Percentiles rank a stretch among this genome's conserved stretches.
Conservation (phyloP, 2,888 invertebrate genomes). For the Meloe dianella region DNA sequence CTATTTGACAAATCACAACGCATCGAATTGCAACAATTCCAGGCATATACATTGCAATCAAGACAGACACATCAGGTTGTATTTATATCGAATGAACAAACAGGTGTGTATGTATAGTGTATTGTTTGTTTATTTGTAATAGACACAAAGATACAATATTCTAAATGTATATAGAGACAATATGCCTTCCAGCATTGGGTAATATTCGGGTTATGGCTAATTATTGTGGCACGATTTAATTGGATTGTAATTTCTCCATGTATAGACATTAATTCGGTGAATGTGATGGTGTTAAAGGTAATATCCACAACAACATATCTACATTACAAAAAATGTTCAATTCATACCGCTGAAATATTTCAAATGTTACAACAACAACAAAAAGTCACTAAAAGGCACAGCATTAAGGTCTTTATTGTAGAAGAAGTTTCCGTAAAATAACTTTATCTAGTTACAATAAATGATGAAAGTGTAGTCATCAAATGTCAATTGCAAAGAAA, state of each 20-base stretch:
- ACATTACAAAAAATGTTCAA: not conserved
- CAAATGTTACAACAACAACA: not conserved
- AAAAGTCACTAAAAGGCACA: not conserved
- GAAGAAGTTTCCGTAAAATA: not conserved
- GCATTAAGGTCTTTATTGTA: not conserved
- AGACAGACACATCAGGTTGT: slow-evolving; percentile 25
- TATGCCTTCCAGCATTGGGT: slow-evolving; percentile 19
- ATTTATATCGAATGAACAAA: slow-evolving; percentile 20
- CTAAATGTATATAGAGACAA: slow-evolving; percentile 12
- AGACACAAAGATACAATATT: not conserved
- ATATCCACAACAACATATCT: slow-evolving; percentile 24
- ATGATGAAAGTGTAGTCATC: not conserved
- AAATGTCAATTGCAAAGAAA: not conserved
- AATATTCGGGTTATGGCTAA: slow-evolving; percentile 28
- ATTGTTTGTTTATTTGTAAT: slow-evolving; percentile 3
- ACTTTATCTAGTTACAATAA: not conserved
- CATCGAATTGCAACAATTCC: slow-evolving; percentile 34
- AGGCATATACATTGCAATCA: slow-evolving; percentile 33
- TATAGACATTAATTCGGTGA: not conserved
- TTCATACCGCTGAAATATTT: not conserved
- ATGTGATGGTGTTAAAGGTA: slow-evolving; percentile 22
- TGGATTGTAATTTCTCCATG: slow-evolving; percentile 30
- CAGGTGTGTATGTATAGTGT: slow-evolving; percentile 6
- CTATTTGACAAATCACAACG: slow-evolving; percentile 36
- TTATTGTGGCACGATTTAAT: slow-evolving; percentile 33